Conservation (phyloP, 2,797 vertebrate species). For the Bryconaethiops microstoma region DNA sequence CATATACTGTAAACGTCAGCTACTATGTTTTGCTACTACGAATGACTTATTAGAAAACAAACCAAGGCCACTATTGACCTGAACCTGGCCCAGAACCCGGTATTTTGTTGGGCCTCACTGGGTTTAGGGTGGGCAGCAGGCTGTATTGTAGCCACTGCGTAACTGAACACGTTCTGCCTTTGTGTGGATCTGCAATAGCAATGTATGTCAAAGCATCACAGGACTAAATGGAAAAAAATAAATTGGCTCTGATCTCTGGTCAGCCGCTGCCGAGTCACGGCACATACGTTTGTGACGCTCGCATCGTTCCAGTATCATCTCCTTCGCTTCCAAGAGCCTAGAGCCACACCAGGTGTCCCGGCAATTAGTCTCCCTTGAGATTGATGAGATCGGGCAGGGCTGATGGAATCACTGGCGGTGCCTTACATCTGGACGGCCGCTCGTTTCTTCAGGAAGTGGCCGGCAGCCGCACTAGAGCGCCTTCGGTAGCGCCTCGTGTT, state of each 20-base stretch:
- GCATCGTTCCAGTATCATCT: slow-evolving; percentile 30
- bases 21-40: no score
- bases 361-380: slow-evolving; percentile 59
- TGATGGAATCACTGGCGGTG: slow-evolving; percentile 41
- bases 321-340: slow-evolving; percentile 31
- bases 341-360: slow-evolving; percentile 51
- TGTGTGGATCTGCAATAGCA: slow-evolving; percentile 20
- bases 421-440: slow-evolving; percentile 56
- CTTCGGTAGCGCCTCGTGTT: slow-evolving; percentile 66
- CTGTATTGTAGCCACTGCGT: not conserved
- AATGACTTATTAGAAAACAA: no score
- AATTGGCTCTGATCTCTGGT: not conserved
- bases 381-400: slow-evolving; percentile 52
- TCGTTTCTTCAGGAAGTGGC: slow-evolving; percentile 73
- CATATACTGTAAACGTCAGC: no score
- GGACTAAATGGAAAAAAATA: slow-evolving; percentile 13
- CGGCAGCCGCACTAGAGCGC: slow-evolving; percentile 15
- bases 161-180: not conserved
- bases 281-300: not conserved
- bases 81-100: no score
- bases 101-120: no score
- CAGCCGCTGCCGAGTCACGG: not conserved
- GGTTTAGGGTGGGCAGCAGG: no score
- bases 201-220: slow-evolving; percentile 11
- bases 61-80: no score